Evolutionary conservation across 2,113 vertebrate species (phyloP), one percentile per base, ranked within the genome.

Genomic region (Pipa parva): DNA sequence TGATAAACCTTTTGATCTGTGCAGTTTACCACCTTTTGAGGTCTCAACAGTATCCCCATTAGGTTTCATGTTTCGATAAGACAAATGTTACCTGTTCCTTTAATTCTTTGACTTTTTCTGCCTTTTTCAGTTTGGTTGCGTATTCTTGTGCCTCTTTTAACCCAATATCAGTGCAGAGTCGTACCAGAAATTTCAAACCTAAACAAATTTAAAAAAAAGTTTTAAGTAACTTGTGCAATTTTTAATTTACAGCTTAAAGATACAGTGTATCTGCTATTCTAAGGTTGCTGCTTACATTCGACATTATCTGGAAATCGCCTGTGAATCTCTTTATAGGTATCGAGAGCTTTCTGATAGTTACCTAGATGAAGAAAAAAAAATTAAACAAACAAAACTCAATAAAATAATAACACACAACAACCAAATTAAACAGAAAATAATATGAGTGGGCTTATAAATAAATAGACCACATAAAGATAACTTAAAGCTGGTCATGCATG

Each of bases 131-230:
- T 77, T 92, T 97, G 73, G 87, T 91, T 71, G 84, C 78, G 63
- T 97, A 99, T 33, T 97, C 94, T 74, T 98, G 94, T 51, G 93
- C 92, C 80, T 99, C 95, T 63, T 95, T 93, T 78, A 98, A 73
- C 3, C 92, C 93, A 89, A 95, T 95, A 79, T 97, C 94, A 63
- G 93, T 93, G 78, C 92, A 93, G 55, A 98, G 88, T 70, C 92
- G 90, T 77, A 99, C 92, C 78, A 98, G 80, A 81, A 98, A 97
- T 12, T 90, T 87, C 25, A 99, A 85, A 78, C 95, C 95, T 81
- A 77, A 66, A 76, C 48, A 71, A 55, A 72, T 12, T 74, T 26
- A 7, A 55, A 28, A n/a, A 15, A 29, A n/a, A 25, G 2, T n/a
- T 5, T n/a, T 46, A 4, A 5, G 10, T 18, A 46, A 46, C 8